phyloP scores from a whole-genome alignment of 2,888 invertebrate genomes.

The Periphyllus acericola region DNA sequence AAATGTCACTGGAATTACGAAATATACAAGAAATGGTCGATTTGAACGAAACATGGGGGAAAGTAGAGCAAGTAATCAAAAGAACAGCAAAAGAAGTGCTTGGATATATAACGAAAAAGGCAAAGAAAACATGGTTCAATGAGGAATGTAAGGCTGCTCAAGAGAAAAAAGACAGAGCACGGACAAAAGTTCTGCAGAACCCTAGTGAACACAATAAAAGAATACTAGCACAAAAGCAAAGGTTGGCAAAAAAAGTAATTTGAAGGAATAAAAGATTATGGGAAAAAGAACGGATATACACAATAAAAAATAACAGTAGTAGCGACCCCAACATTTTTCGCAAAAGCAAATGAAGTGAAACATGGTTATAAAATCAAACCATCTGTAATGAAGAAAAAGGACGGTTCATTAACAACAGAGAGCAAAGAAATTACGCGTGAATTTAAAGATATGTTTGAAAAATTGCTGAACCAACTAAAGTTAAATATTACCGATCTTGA shows the following conservation, averaged over 20 bases:
- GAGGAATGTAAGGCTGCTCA: constrained; percentile 18
- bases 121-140: constrained; percentile 13
- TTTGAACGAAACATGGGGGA: neutral
- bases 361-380: neutral
- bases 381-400: neutral
- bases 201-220: constrained; percentile 20
- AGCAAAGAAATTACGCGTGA: constrained; percentile 21
- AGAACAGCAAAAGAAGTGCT: constrained; percentile 7
- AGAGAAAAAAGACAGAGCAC: constrained; percentile 2
- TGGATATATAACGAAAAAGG: neutral
- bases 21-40: constrained; percentile 2
- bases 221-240: constrained; percentile 21
- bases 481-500: neutral
- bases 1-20: neutral
- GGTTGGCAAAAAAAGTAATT: too few species aligned
- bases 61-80: constrained; percentile 5
- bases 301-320: constrained; percentile 20
- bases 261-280: constrained; percentile 20
- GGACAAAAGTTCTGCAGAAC: constrained; percentile 12
- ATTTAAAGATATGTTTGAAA: constrained; percentile 38
- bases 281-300: constrained; percentile 33
- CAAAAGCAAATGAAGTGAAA: constrained; percentile 20
- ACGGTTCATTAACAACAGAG: neutral
- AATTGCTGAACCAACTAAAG: constrained; percentile 9
- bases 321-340: constrained; percentile 13